Base-by-base conservation (phyloP, 2,888 invertebrate genomes). In the Aproaerema taeniolella region DNA sequence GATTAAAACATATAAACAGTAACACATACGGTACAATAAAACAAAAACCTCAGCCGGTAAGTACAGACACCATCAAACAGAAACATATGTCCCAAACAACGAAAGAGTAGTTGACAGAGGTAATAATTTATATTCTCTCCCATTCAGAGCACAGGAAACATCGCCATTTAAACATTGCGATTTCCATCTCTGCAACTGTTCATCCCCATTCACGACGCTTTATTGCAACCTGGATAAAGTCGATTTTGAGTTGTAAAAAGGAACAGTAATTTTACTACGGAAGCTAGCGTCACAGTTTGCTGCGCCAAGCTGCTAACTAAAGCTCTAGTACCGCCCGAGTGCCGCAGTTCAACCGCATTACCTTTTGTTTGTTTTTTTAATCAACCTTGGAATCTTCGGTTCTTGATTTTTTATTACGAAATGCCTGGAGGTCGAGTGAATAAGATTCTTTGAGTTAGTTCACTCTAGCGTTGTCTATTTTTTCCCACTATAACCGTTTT, bases 291-390 rank as follows among this genome's bases (percentile, higher is more conserved):
- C 69, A 74, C 71, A 72, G 70, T 66, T 67, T 62, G 59, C 57
- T 61, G 76, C 61, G 52, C 67, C 58, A 62, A 62, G 58, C 58
- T 56, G 54, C 55, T 42, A 46, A 38, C 20, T 35, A 16, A 28
- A 35, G 28, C 16, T 6, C 25, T 34, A 16, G n/a, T 6, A 9
- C n/a, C n/a, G 8, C 53, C 53, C 50, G 62, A 47, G 51, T 56
- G 50, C 58, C 58, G 65, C 69, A 67, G 66, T 71, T 67, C 65
- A 65, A 68, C 67, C 61, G 55, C 67, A 64, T 45, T 58, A 44
- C 48, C 49, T 61, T 58, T 70, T 74, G 68, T 78, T 78, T 78
- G 73, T 72, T 77, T 77, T 70, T 62, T 53, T 70, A 73, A 79
- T 74, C 45, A 63, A 48, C 48, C 55, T 53, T 54, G 50, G 49